Evolutionary conservation across 37 sponge, comb jelly and placozoan genomes (phyloP).

Genomic region (Hormiphora californensis): DNA sequence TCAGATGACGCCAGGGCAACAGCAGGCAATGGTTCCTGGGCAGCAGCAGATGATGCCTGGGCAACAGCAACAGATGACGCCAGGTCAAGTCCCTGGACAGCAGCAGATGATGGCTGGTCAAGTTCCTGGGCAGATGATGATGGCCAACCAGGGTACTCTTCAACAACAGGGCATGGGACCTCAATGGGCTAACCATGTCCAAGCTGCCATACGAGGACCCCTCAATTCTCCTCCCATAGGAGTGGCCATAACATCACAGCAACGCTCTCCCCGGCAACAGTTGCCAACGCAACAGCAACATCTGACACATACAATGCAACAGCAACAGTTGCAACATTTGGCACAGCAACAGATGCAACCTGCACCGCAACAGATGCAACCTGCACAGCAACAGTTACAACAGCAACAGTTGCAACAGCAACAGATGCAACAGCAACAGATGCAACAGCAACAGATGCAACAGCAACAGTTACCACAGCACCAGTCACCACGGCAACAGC

Average conservation of each 20-base stretch:
- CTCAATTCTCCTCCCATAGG: too few species aligned
- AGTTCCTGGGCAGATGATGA: too few species aligned
- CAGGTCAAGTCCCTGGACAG: too few species aligned
- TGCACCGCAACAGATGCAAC: not conserved
- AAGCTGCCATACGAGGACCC: too few species aligned
- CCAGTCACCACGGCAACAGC: not conserved
- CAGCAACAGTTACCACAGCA: not conserved
- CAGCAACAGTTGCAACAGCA: constrained; percentile 9
- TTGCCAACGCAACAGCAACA: too few species aligned
- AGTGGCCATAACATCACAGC: too few species aligned
- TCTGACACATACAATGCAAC: not conserved
- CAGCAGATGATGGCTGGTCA: too few species aligned
- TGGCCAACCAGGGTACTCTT: too few species aligned
- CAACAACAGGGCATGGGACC: too few species aligned
- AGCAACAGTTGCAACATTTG: not conserved
- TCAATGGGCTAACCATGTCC: too few species aligned
- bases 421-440: not conserved
- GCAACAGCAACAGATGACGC: not conserved
- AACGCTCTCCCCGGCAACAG: too few species aligned
- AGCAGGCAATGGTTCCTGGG: too few species aligned
- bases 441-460: not conserved
- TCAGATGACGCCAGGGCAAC: not conserved
- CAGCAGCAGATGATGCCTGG: not conserved
- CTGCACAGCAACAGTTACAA: not conserved
- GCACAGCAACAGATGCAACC: not conserved